These are phyloP conservation scores for Camponotus fellah DNA, from an alignment of 2,888 invertebrate genomes.

Conservation along the genomic window DNA sequence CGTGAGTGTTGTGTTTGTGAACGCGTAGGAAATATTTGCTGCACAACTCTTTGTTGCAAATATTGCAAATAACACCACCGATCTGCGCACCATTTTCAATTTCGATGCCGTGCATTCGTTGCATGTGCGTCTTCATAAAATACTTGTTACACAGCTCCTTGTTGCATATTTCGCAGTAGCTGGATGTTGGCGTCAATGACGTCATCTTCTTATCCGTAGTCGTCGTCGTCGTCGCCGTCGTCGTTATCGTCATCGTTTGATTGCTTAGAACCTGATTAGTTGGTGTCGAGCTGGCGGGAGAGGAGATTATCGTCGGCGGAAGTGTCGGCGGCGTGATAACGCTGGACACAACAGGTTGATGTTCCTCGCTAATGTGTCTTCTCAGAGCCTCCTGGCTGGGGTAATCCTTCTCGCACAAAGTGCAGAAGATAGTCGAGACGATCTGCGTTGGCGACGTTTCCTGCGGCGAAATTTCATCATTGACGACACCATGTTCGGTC, in stretches of 20 bases:
- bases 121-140: slow-evolving; percentile 99
- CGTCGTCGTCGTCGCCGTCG: slow-evolving; percentile 90
- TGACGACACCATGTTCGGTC: slow-evolving; percentile 88
- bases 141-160: slow-evolving; percentile 99
- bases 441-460: slow-evolving; percentile 81
- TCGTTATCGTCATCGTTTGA: slow-evolving; percentile 87
- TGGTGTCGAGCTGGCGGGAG: slow-evolving; percentile 62
- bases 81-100: slow-evolving; percentile 97
- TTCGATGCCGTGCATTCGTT: slow-evolving; percentile 98
- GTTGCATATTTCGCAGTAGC: slow-evolving; percentile 99
- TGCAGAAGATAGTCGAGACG: slow-evolving; percentile 81
- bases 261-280: slow-evolving; percentile 78
- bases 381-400: slow-evolving; percentile 89
- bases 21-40: slow-evolving; percentile 99
- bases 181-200: slow-evolving; percentile 91
- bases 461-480: slow-evolving; percentile 76
- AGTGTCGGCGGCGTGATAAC: slow-evolving; percentile 60
- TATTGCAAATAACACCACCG: slow-evolving; percentile 97
- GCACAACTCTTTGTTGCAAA: slow-evolving; percentile 99
- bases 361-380: slow-evolving; percentile 90
- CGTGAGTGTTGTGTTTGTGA: slow-evolving; percentile 99
- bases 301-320: slow-evolving; percentile 53
- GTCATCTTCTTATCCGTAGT: slow-evolving; percentile 87
- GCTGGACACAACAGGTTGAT: slow-evolving; percentile 82
- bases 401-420: slow-evolving; percentile 89